phyloP scores from a whole-genome alignment of 2,113 vertebrate species.

The Otis tarda region DNA sequence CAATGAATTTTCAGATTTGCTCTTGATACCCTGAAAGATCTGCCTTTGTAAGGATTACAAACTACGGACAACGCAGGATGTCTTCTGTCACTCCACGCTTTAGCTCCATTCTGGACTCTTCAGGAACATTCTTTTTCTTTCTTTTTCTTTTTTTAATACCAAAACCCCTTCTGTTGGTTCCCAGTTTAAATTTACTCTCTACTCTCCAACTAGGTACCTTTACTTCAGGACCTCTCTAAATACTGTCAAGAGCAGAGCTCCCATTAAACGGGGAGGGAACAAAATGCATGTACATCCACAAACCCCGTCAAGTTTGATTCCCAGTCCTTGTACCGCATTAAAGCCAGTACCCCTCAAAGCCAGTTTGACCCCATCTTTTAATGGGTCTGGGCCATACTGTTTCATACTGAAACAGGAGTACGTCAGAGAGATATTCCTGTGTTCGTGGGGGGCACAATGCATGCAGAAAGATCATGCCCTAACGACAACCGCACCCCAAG shows the following conservation, averaged over 20 bases:
- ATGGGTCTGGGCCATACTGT: not conserved
- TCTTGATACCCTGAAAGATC: not conserved
- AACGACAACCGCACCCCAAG: not conserved
- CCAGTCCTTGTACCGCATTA: accelerated
- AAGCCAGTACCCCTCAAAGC: not conserved
- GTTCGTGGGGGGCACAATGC: accelerated
- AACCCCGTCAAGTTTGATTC: not conserved
- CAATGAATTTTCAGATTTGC: not conserved
- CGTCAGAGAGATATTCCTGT: not conserved
- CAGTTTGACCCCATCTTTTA: not conserved
- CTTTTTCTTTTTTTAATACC: too few species aligned
- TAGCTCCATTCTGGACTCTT: not conserved
- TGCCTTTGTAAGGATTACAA: not conserved
- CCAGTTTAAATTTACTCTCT: not conserved
- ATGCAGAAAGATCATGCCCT: not conserved
- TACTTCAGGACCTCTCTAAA: not conserved
- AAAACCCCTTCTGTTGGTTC: not conserved
- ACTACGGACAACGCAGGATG: not conserved
- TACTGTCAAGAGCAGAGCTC: not conserved
- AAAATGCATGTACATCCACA: not conserved
- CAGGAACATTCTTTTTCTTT: not conserved
- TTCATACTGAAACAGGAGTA: not conserved
- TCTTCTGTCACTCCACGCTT: not conserved
- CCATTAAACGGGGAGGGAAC: not conserved
- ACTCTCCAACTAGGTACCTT: not conserved